These are phyloP conservation scores for Petrocephalus sullivani DNA, from an alignment of 2,797 vertebrate species.

Conservation along the genomic window DNA sequence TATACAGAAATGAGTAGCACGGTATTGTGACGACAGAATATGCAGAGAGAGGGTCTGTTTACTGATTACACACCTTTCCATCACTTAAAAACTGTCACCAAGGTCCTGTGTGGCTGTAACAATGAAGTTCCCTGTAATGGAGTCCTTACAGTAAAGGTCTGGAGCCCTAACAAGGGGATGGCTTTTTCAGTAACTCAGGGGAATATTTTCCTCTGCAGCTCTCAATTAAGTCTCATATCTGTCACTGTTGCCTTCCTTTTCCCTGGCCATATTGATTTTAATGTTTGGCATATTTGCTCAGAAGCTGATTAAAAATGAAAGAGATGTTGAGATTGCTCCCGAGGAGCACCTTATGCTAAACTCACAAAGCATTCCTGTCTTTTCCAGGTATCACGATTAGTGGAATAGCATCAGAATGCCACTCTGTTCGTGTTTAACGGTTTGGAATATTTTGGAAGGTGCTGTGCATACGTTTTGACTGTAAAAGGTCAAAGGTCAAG, in stretches of 20 bases:
- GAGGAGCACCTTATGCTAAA: not conserved
- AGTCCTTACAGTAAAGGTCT: not conserved
- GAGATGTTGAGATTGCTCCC: not conserved
- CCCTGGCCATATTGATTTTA: not conserved
- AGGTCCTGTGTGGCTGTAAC: not conserved
- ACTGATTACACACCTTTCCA: not conserved
- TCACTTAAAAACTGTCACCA: not conserved
- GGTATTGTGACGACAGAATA: not conserved
- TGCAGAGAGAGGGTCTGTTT: not conserved
- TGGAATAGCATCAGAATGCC: not conserved
- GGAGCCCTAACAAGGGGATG: not conserved
- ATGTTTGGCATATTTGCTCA: not conserved
- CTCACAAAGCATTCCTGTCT: not conserved
- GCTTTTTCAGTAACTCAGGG: not conserved
- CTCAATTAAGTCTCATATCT: not conserved
- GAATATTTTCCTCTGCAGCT: not conserved
- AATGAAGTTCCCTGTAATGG: not conserved
- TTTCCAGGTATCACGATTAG: not conserved
- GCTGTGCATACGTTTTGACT: not conserved
- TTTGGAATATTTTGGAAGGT: not conserved
- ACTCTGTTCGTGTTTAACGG: not conserved
- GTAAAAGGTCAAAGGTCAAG: not conserved
- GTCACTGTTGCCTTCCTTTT: not conserved
- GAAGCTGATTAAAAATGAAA: not conserved
- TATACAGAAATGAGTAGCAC: not conserved